Evolutionary conservation across 2,113 vertebrate species (phyloP).

Genomic region (Calyptommatus sinebrachiatus): DNA sequence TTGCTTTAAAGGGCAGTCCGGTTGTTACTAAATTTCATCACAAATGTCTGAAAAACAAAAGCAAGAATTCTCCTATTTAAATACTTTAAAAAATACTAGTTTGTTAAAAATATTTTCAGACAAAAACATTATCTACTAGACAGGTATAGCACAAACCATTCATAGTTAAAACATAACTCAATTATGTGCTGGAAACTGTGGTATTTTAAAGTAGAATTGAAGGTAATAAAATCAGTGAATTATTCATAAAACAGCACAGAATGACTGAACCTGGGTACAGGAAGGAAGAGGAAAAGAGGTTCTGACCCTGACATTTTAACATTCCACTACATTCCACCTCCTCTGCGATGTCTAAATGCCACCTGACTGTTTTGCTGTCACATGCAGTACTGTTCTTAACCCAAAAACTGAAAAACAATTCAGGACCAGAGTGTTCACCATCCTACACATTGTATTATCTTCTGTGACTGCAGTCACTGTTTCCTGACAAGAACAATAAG

Average conservation of each 20-base stretch:
- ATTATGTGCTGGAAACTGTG: not conserved
- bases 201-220: constrained; percentile 8
- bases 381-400: not conserved
- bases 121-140: not conserved
- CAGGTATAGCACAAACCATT: not conserved
- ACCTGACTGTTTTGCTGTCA: not conserved
- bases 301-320: not conserved
- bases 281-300: not conserved
- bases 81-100: no score
- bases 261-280: not conserved
- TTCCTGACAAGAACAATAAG: no score
- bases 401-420: no score
- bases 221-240: constrained; percentile 1
- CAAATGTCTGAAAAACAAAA: not conserved
- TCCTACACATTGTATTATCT: not conserved
- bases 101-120: not conserved
- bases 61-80: not conserved
- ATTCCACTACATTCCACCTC: not conserved
- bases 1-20: not conserved
- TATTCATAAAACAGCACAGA: constrained; percentile 2
- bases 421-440: not conserved
- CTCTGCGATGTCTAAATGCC: not conserved
- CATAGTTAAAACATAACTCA: not conserved
- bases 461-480: not conserved
- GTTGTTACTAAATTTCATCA: not conserved